These are phyloP conservation scores for Meteorus colon DNA, from an alignment of 2,888 invertebrate species.

Conservation along the genomic window DNA sequence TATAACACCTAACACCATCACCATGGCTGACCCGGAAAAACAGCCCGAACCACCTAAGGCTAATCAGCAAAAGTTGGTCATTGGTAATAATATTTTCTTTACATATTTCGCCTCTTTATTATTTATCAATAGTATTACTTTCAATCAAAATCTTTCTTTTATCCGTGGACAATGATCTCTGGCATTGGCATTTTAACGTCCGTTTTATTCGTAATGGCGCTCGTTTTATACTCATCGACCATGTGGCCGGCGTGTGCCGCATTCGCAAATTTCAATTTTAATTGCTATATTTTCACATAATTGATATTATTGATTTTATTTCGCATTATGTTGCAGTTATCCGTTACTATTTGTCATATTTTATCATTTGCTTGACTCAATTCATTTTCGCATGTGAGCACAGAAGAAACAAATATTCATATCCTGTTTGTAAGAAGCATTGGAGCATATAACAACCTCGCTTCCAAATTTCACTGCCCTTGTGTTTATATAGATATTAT, in stretches of 20 bases:
- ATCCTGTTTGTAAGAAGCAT: not conserved
- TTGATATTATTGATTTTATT: no score
- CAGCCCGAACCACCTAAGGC: conserved; percentile 84
- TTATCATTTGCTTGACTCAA: not conserved
- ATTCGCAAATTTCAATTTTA: conserved; percentile 42
- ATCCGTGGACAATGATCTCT: not conserved
- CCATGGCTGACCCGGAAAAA: conserved; percentile 97
- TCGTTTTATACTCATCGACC: conserved; percentile 57
- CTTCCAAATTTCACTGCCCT: not conserved
- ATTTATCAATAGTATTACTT: not conserved
- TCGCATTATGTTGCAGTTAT: not conserved
- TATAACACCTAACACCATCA: conserved; percentile 78
- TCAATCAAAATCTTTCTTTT: not conserved
- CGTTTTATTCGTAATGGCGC: conserved; percentile 64
- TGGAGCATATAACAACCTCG: not conserved
- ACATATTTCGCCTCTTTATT: not conserved
- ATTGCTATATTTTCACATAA: not conserved
- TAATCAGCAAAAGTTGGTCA: conserved; percentile 87
- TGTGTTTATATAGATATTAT: not conserved
- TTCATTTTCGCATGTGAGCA: not conserved
- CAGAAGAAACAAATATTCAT: no score
- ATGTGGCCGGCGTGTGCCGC: conserved; percentile 65
- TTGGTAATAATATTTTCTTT: conserved; percentile 76
- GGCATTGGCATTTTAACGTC: conserved; percentile 25
- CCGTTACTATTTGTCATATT: not conserved